Conservation (phyloP, 1,140 invertebrate genomes). For the Micrasema minimum region DNA sequence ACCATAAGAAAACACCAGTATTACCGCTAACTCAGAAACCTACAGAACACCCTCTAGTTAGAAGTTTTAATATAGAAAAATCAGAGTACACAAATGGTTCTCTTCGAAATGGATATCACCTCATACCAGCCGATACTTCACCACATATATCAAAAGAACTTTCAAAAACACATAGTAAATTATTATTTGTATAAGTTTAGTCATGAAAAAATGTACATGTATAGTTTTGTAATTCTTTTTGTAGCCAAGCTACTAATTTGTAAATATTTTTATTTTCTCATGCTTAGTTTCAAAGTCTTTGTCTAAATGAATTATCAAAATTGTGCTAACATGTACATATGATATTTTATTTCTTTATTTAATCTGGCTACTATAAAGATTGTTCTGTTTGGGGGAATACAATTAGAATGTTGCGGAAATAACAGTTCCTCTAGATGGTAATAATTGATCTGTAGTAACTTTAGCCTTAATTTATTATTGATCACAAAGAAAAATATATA, state of each 20-base stretch:
- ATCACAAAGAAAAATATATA: too few relatives aligned
- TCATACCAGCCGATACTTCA: conserved; percentile 36
- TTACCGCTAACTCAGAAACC: conserved; percentile 60
- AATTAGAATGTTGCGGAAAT: conserved; percentile 31
- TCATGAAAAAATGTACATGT: background rate
- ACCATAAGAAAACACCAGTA: conserved; percentile 65
- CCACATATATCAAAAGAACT: conserved; percentile 47
- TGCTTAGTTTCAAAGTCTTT: background rate
- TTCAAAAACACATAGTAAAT: conserved; percentile 52
- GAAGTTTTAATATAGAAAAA: conserved; percentile 51
- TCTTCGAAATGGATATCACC: conserved; percentile 47
- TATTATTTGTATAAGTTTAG: conserved; percentile 45
- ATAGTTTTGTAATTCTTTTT: background rate
- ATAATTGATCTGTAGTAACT: background rate
- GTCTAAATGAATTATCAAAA: too few relatives aligned
- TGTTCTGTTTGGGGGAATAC: too few relatives aligned
- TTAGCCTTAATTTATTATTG: too few relatives aligned
- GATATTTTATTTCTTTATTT: too few relatives aligned
- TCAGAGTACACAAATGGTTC: conserved; percentile 49
- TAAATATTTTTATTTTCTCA: background rate
- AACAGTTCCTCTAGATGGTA: conserved; percentile 22
- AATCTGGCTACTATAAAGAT: too few relatives aligned
- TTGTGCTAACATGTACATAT: too few relatives aligned
- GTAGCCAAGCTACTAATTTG: conserved; percentile 6
- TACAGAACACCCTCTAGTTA: conserved; percentile 46